Conservation (phyloP, 2,113 vertebrate genomes). For the Gambusia holbrooki region DNA sequence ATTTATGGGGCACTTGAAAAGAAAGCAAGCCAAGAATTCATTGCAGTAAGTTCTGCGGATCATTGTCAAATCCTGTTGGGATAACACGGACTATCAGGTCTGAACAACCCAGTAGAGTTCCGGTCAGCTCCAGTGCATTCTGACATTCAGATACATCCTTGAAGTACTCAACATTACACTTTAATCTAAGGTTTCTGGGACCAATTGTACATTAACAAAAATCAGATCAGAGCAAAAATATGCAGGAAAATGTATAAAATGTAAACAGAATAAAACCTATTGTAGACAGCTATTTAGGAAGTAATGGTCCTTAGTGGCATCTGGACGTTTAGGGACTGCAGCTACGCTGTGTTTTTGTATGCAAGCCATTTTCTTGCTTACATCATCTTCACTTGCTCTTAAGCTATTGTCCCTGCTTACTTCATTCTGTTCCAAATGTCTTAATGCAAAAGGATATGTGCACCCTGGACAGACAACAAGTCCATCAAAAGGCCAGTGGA, state of each 20-base stretch:
- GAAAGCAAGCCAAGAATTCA: background rate
- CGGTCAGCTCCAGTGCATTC: no score
- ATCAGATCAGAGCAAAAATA: background rate
- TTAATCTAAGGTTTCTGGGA: background rate
- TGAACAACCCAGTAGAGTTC: no score
- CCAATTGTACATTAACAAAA: background rate
- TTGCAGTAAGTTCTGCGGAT: background rate
- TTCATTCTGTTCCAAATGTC: background rate
- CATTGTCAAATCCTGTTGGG: background rate
- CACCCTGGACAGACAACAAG: background rate
- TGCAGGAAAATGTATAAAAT: background rate
- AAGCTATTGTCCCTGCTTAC: background rate
- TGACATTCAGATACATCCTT: no score
- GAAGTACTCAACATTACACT: background rate
- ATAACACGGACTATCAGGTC: background rate
- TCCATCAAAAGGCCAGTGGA: background rate
- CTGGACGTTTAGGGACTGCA: background rate
- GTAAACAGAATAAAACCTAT: no score
- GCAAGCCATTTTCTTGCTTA: background rate
- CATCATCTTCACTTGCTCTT: background rate
- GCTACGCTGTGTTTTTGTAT: background rate
- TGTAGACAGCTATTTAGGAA: background rate
- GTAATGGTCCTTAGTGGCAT: background rate
- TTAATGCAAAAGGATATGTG: background rate
- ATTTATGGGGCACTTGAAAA: background rate